phyloP scores from a whole-genome alignment of 2,888 invertebrate genomes.

The Pinctada fucata region DNA sequence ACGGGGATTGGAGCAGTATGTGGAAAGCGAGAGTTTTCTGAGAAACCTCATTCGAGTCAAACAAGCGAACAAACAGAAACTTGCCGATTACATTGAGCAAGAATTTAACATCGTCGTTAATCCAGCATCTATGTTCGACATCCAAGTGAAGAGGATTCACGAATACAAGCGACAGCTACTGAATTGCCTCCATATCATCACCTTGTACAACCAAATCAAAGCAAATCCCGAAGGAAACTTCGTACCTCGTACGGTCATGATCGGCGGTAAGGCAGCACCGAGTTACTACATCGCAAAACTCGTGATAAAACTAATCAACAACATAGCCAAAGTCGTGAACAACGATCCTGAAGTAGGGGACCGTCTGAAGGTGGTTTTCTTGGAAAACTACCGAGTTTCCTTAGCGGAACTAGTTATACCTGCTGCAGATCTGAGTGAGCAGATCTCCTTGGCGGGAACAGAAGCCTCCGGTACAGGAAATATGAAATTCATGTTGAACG shows the following conservation, averaged over 20 bases:
- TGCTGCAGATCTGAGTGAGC: slow-evolving; percentile 97
- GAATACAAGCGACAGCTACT: slow-evolving; percentile 98
- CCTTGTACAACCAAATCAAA: slow-evolving; percentile 97
- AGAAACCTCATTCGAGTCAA: slow-evolving; percentile 94
- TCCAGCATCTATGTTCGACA: slow-evolving; percentile 96
- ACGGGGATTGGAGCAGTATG: slow-evolving; percentile 84
- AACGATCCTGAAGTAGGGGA: slow-evolving; percentile 98
- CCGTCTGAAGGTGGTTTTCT: slow-evolving; percentile 92
- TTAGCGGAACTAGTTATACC: slow-evolving; percentile 98
- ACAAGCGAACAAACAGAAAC: slow-evolving; percentile 93
- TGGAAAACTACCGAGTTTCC: slow-evolving; percentile 98
- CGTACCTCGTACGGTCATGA: slow-evolving; percentile 96
- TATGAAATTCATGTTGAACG: slow-evolving; percentile 99
- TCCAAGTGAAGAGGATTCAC: slow-evolving; percentile 96
- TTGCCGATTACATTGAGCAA: slow-evolving; percentile 89
- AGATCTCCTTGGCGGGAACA: slow-evolving; percentile 99
- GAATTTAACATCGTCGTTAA: slow-evolving; percentile 93
- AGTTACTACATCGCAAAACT: slow-evolving; percentile 98
- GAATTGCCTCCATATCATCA: slow-evolving; percentile 94
- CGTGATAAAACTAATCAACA: slow-evolving; percentile 93
- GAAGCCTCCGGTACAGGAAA: slow-evolving; percentile 99
- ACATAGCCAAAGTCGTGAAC: slow-evolving; percentile 95
- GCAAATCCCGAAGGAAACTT: slow-evolving; percentile 89
- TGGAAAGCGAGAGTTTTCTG: slow-evolving; percentile 92
- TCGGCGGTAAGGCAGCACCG: slow-evolving; percentile 92